Evolutionary conservation across 2,888 invertebrate species (phyloP).

Genomic region (Hypsopygia costalis): DNA sequence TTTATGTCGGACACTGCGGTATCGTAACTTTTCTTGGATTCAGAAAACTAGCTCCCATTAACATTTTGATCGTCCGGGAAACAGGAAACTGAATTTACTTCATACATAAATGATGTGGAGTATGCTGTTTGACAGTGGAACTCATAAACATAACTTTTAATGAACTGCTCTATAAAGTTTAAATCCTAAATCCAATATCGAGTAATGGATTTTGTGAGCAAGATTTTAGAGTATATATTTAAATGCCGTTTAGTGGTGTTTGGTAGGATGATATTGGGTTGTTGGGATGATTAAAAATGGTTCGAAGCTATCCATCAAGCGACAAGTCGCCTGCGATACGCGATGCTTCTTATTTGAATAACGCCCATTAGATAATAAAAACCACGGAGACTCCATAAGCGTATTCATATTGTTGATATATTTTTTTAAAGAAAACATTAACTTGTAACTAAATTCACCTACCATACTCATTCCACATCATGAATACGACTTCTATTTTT

Average conservation of each 20-base stretch:
- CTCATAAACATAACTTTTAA: constrained; percentile 35
- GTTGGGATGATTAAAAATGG: constrained; percentile 67
- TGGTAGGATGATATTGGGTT: constrained; percentile 16
- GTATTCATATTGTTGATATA: too few relatives aligned
- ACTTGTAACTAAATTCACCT: too few relatives aligned
- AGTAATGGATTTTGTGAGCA: constrained; percentile 2
- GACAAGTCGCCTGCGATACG: constrained; percentile 58
- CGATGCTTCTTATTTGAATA: constrained; percentile 68
- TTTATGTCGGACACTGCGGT: too few relatives aligned
- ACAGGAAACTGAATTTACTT: constrained; percentile 16
- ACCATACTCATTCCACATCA: too few relatives aligned
- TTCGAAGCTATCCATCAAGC: constrained; percentile 68
- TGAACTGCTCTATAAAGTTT: too few relatives aligned
- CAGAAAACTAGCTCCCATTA: constrained; percentile 13
- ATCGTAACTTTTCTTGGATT: too few relatives aligned
- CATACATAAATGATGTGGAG: constrained; percentile 31
- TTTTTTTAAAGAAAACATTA: too few relatives aligned
- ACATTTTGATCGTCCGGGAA: constrained; percentile 19
- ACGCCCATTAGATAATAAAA: constrained; percentile 28
- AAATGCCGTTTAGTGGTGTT: constrained; percentile 11
- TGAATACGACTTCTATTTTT: too few relatives aligned
- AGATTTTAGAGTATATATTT: constrained; percentile 5
- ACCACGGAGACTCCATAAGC: constrained; percentile 14
- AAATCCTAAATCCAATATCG: constrained; percentile 8
- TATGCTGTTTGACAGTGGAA: constrained; percentile 43